phyloP scores from a whole-genome alignment of 2,888 invertebrate genomes.

The Mesorhabditis sp. region DNA sequence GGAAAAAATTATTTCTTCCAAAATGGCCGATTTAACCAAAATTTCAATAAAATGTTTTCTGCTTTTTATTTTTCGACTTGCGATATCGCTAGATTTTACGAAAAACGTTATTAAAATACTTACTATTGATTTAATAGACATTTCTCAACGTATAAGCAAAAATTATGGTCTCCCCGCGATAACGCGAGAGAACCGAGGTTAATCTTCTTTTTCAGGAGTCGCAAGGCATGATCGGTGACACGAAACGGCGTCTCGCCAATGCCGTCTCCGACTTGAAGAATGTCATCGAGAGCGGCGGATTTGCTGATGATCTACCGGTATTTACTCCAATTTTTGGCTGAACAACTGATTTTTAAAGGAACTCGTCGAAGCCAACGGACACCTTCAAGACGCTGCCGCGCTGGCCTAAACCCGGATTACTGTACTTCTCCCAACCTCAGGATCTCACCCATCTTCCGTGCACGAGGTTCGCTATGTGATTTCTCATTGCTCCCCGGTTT shows the following conservation, averaged over 20 bases:
- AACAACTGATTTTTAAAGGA: neutral
- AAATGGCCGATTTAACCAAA: too few relatives aligned
- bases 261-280: neutral
- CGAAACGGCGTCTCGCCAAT: neutral
- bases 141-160: too few relatives aligned
- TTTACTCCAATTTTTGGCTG: neutral
- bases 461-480: neutral
- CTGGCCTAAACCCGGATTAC: neutral
- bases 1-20: too few relatives aligned
- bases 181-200: too few relatives aligned
- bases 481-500: neutral
- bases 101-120: too few relatives aligned
- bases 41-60: too few relatives aligned
- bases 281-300: neutral
- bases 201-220: neutral
- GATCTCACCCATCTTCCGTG: too few relatives aligned
- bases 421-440: too few relatives aligned
- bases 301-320: conserved; percentile 3
- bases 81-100: too few relatives aligned
- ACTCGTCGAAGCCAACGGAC: neutral
- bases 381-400: neutral
- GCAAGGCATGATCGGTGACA: conserved; percentile 5
- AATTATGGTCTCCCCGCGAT: too few relatives aligned
- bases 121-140: too few relatives aligned
- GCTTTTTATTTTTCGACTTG: too few relatives aligned